Evolutionary conservation across 2,888 invertebrate genomes (phyloP).

Genomic region (Hofmannophila pseudospretella): DNA sequence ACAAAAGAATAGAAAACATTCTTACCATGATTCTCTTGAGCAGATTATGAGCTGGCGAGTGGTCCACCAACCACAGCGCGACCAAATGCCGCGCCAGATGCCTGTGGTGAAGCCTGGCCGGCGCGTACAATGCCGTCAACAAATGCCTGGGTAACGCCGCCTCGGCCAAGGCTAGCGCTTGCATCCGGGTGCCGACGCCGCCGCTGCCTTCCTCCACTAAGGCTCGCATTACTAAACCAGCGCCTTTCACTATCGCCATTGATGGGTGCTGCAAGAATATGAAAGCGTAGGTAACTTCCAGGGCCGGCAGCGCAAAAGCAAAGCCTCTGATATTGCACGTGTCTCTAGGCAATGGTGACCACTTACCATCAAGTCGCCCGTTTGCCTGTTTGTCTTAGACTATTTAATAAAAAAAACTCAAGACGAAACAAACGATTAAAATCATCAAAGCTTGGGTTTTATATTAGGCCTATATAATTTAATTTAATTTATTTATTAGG

Average conservation of each 20-base stretch:
- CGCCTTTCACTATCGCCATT: slow-evolving; percentile 98
- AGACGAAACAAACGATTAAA: too few species aligned
- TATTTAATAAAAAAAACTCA: too few species aligned
- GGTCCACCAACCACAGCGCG: slow-evolving; percentile 97
- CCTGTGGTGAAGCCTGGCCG: slow-evolving; percentile 88
- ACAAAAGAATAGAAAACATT: too few species aligned
- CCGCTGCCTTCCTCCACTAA: slow-evolving; percentile 97
- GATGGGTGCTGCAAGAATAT: slow-evolving; percentile 91
- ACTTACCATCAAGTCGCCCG: too few species aligned
- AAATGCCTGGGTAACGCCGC: slow-evolving; percentile 97
- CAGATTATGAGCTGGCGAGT: slow-evolving; percentile 92
- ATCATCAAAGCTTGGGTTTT: too few species aligned
- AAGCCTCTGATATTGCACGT: too few species aligned
- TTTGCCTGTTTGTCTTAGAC: too few species aligned
- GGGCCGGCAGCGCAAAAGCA: too few species aligned
- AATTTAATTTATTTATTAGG: too few species aligned
- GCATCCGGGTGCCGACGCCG: slow-evolving; percentile 96
- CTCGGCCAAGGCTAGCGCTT: slow-evolving; percentile 95
- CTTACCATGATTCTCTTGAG: slow-evolving; percentile 92
- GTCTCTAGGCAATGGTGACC: too few species aligned
- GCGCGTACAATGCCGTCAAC: slow-evolving; percentile 93
- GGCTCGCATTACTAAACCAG: slow-evolving; percentile 97
- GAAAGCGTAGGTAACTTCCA: too few species aligned
- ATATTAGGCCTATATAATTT: too few species aligned
- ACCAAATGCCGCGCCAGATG: slow-evolving; percentile 95